phyloP scores from a whole-genome alignment of 2,888 invertebrate species.

The Dolomedes plantarius region DNA sequence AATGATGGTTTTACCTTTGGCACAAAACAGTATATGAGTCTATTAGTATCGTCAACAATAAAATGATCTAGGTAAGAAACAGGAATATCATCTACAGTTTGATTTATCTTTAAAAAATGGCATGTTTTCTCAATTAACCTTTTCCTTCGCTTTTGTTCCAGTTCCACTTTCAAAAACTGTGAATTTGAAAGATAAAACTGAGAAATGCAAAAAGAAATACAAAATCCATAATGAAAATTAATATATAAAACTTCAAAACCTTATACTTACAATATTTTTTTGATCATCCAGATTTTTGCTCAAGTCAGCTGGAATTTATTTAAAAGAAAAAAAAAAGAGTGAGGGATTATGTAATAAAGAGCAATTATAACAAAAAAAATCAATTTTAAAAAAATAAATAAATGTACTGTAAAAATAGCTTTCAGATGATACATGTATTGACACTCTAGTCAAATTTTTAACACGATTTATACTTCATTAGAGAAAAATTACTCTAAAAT shows the following conservation, averaged over 20 bases:
- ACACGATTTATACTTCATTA: no score
- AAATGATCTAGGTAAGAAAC: conserved; percentile 81
- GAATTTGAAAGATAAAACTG: neutral
- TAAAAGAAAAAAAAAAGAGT: neutral
- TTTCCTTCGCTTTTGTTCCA: conserved; percentile 66
- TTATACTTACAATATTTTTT: conserved; percentile 36
- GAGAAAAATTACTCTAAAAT: no score
- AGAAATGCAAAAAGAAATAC: neutral
- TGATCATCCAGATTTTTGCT: conserved; percentile 22
- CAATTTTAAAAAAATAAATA: no score
- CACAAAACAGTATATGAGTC: conserved; percentile 92
- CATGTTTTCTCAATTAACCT: conserved; percentile 60
- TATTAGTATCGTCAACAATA: conserved; percentile 88
- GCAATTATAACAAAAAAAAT: no score
- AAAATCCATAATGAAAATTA: neutral
- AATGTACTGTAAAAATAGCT: no score
- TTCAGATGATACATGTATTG: no score
- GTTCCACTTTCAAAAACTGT: conserved; percentile 56
- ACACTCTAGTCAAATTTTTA: no score
- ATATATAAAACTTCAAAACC: neutral
- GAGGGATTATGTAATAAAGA: neutral
- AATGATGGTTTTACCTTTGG: conserved; percentile 85
- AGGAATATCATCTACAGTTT: conserved; percentile 38
- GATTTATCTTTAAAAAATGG: conserved; percentile 63
- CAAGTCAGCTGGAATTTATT: conserved; percentile 20